Evolutionary conservation across 2,113 vertebrate species (phyloP).

Genomic region (Tenrec ecaudatus): DNA sequence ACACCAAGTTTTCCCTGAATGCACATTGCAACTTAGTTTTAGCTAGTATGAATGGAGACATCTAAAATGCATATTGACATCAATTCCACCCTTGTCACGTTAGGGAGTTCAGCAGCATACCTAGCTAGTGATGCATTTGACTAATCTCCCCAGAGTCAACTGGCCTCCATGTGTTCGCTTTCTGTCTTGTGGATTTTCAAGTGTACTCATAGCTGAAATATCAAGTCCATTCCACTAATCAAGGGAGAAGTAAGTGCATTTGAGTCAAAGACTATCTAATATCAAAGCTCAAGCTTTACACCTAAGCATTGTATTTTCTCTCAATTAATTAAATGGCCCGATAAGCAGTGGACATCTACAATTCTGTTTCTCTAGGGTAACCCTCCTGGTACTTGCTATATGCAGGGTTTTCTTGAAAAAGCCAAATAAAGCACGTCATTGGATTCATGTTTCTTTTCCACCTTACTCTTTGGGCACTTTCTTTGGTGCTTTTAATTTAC

Average conservation of each 20-base stretch:
- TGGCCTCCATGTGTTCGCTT: background rate
- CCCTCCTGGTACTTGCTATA: background rate
- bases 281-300: background rate
- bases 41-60: background rate
- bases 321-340: fast-evolving
- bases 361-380: background rate
- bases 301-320: background rate
- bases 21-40: background rate
- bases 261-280: background rate
- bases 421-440: background rate
- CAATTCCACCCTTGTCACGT: background rate
- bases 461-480: background rate
- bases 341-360: fast-evolving
- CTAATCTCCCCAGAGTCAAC: too few species aligned
- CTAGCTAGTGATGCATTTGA: too few species aligned
- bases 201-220: background rate
- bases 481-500: background rate
- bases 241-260: background rate
- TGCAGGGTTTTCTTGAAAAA: background rate
- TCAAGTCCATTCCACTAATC: background rate
- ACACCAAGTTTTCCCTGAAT: background rate
- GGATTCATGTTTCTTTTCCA: background rate
- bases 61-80: fast-evolving
- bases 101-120: background rate
- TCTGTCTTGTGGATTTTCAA: background rate